phyloP scores from a whole-genome alignment of 2,797 vertebrate species.

The Cossypha heuglini region DNA sequence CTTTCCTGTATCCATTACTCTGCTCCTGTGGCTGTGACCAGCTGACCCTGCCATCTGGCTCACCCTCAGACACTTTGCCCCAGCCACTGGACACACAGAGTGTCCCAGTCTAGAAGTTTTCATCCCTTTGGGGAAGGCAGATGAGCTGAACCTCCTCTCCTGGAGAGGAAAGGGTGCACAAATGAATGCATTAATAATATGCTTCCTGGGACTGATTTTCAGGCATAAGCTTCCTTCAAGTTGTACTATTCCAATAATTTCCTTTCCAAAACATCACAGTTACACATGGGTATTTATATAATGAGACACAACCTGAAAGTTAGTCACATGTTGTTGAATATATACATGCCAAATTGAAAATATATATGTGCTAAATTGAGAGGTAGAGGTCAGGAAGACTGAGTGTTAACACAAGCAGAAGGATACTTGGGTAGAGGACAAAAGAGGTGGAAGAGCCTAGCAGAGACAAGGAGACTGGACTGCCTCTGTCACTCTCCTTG shows the following conservation, averaged over 20 bases:
- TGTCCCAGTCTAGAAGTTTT: background rate
- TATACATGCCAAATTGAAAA: background rate
- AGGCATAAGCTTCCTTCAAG: background rate
- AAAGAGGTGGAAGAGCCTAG: background rate
- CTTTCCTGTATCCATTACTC: background rate
- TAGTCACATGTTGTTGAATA: background rate
- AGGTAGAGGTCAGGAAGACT: background rate
- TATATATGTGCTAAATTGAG: background rate
- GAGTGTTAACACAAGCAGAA: background rate
- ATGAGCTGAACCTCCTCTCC: background rate
- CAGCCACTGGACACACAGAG: background rate
- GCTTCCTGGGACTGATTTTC: background rate
- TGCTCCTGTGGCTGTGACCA: background rate
- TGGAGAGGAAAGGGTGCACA: background rate
- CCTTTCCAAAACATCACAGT: background rate
- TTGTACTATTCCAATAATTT: background rate
- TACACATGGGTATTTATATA: background rate
- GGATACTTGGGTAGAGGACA: background rate
- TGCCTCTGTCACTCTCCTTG: background rate
- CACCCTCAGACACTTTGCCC: background rate
- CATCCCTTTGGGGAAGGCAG: background rate
- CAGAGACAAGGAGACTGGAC: background rate
- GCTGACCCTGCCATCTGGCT: background rate
- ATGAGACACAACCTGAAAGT: background rate
- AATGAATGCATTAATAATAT: rapidly evolving